phyloP scores from a whole-genome alignment of 2,113 vertebrate genomes.

The Centropus unirufus region DNA sequence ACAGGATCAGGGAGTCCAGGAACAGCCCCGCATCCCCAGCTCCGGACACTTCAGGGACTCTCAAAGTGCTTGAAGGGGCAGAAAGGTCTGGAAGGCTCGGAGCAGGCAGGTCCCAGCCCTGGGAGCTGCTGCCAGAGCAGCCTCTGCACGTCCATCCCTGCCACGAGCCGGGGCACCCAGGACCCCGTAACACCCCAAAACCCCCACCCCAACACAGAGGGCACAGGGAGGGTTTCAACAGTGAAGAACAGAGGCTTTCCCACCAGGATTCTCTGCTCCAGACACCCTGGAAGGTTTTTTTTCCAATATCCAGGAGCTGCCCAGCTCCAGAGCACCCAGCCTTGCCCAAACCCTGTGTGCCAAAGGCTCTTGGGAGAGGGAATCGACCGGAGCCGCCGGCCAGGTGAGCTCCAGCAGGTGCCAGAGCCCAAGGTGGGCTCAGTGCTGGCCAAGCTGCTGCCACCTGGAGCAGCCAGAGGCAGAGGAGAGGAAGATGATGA shows the following conservation, averaged over 20 bases:
- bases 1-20: too few species aligned
- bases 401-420: neutral
- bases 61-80: rapidly evolving
- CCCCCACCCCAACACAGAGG: too few species aligned
- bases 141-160: neutral
- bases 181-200: neutral
- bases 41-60: rapidly evolving
- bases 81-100: too few species aligned
- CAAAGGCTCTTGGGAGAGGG: too few species aligned
- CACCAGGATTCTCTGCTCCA: neutral
- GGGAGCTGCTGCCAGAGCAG: neutral
- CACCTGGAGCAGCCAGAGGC: neutral
- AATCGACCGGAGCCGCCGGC: neutral
- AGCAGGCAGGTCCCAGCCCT: too few species aligned
- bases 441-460: neutral
- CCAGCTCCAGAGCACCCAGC: neutral
- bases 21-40: rapidly evolving
- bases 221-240: neutral
- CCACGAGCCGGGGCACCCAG: neutral
- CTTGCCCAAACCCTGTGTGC: neutral
- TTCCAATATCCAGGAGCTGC: neutral
- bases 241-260: too few species aligned
- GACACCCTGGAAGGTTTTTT: neutral
- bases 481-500: neutral
- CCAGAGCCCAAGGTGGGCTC: neutral